A percentile compares a stretch with the other conserved stretches of the same genome.
These are phyloP conservation scores for Enteromius mattozi DNA, from an alignment of 2,797 vertebrate genomes.

Conservation along the genomic window DNA sequence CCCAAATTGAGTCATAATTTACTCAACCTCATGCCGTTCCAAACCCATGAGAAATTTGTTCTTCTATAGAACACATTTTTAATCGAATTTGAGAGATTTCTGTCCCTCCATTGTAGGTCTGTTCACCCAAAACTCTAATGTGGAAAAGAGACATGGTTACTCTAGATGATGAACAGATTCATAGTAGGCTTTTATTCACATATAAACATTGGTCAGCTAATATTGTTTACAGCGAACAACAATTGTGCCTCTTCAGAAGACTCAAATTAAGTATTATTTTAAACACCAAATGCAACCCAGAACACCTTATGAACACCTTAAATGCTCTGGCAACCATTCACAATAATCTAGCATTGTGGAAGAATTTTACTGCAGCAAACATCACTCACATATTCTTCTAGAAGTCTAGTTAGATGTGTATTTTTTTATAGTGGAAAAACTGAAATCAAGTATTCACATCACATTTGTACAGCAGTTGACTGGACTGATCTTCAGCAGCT, in stretches of 20 bases:
- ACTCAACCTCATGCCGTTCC: neutral
- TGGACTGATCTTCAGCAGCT: conserved; percentile 17
- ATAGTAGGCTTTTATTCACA: neutral
- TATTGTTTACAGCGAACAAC: neutral
- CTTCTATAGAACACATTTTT: neutral
- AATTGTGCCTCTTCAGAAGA: neutral
- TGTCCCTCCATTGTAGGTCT: neutral
- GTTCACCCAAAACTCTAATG: too few relatives aligned
- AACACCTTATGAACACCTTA: neutral
- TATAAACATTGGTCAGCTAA: neutral
- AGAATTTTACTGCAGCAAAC: neutral
- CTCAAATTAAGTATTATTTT: neutral
- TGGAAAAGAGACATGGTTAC: neutral
- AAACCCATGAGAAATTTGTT: neutral
- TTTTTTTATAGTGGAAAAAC: neutral
- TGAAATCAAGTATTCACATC: conserved; percentile 11
- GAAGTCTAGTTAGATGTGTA: neutral
- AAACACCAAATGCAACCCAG: neutral
- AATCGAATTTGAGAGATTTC: neutral
- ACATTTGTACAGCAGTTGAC: conserved; percentile 42
- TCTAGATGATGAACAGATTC: neutral
- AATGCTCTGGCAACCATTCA: neutral
- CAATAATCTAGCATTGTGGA: neutral
- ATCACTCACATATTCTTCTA: neutral
- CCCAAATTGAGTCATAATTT: neutral